Evolutionary conservation across 2,113 vertebrate species (phyloP), one percentile per base, ranked within the genome.

Genomic region (Girardinichthys multiradiatus): DNA sequence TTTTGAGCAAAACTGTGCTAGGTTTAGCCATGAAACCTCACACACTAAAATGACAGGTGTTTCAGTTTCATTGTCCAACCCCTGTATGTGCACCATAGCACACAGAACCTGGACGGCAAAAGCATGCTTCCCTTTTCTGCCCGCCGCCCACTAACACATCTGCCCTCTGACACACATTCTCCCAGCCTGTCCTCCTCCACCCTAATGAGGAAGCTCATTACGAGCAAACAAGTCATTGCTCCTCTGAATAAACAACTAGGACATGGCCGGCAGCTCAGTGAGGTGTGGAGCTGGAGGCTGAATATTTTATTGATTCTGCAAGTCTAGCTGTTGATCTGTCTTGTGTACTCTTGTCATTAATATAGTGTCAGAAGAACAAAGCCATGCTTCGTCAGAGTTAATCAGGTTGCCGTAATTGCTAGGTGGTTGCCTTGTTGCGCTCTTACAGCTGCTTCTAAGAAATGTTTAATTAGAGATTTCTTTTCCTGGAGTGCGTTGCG

Each of bases 131-230:
- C n/a, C 35, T 15, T 12, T 2, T 19, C 31, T 8, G 33, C 14
- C 4, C 15, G 11, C 17, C n/a, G n/a, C 21, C 13, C 72, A 60
- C 24, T 67, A 15, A n/a, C 21, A 61, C 71, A 45, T 70, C 63
- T 81, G 77, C 82, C 79, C 86, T 76, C 74, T 84, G 76, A 82
- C 86, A 82, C 80, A 31, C 62, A 11, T 74, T 74, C 72, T 66
- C 42, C 72, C 37, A 26, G 37, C 87, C 80, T 70, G 31, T 82
- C 77, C 82, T 45, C 39, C 83, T 79, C 64, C 57, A 85, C 80
- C 83, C 83, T 91, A 93, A 93, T 87, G 89, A 93, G 92, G 86
- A 82, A 90, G 85, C 89, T 91, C 90, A 92, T 91, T 92, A 93
- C 63, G 60, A 80, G 83, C 85, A 85, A 86, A 89, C 87, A 87